A percentile compares a stretch with the other conserved stretches of the same genome.
phyloP scores from a whole-genome alignment of 2,113 vertebrate genomes.

The Mirza zaza region DNA sequence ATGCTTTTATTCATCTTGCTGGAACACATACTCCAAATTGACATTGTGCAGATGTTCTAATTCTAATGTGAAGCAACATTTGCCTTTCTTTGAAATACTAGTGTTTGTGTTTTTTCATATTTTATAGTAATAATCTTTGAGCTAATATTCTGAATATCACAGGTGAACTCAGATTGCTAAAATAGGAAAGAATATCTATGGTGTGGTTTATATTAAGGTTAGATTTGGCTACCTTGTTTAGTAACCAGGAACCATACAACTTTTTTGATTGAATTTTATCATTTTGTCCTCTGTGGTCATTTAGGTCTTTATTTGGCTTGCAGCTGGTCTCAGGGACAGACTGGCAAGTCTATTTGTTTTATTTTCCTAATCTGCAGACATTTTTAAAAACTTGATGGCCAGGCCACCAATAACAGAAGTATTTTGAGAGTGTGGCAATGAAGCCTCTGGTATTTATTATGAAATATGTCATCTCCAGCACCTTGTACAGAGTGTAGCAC shows the following conservation, averaged over 20 bases:
- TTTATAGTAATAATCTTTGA: neutral
- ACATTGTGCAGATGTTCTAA: neutral
- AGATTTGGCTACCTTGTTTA: neutral
- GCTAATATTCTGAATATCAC: conserved; percentile 2
- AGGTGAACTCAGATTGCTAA: neutral
- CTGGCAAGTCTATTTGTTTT: neutral
- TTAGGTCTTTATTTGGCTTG: neutral
- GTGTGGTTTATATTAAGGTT: neutral
- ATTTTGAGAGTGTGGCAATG: neutral
- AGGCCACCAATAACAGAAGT: neutral
- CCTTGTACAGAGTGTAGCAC: neutral
- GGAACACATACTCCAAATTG: neutral
- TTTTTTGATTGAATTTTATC: neutral
- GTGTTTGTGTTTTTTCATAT: neutral
- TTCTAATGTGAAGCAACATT: neutral
- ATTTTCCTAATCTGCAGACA: neutral
- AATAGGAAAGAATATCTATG: neutral
- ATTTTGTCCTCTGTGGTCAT: neutral
- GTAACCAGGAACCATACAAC: neutral
- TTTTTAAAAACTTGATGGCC: neutral
- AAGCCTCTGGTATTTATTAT: neutral
- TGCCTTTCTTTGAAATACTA: neutral
- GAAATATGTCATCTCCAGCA: neutral
- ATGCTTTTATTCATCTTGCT: neutral
- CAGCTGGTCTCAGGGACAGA: neutral